Evolutionary conservation across 1,140 invertebrate genomes (phyloP).

Genomic region (Drosophila erecta): DNA sequence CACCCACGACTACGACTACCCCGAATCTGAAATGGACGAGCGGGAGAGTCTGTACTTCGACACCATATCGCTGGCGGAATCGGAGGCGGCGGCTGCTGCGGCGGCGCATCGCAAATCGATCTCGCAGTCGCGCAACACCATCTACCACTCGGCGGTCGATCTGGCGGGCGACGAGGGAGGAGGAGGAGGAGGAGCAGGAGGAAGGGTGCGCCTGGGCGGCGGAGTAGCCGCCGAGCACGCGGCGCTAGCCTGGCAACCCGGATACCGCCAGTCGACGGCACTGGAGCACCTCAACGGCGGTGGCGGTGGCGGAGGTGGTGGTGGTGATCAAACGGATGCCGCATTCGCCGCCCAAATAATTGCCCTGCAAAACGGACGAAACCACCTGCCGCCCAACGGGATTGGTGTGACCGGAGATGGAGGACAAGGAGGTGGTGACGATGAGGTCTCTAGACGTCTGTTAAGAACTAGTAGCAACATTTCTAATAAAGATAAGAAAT

Average conservation of each 20-base stretch:
- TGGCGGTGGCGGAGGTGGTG: background rate
- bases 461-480: constrained; percentile 82
- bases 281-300: constrained; percentile 68
- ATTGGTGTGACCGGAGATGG: constrained; percentile 44
- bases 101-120: constrained; percentile 81
- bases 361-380: constrained; percentile 74
- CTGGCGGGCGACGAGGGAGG: constrained; percentile 70
- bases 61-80: constrained; percentile 82
- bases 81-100: constrained; percentile 73
- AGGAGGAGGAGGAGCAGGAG: constrained; percentile 48
- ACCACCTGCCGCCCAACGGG: constrained; percentile 64
- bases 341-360: constrained; percentile 71
- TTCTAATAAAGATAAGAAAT: constrained; percentile 84
- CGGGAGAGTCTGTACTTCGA: constrained; percentile 83
- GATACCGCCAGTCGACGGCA: constrained; percentile 75
- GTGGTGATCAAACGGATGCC: constrained; percentile 66
- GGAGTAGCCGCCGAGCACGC: constrained; percentile 33
- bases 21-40: constrained; percentile 84
- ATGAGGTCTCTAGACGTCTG: constrained; percentile 84
- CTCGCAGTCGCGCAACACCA: constrained; percentile 82
- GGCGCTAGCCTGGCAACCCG: constrained; percentile 65
- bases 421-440: constrained; percentile 46
- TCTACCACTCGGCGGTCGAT: constrained; percentile 83
- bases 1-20: constrained; percentile 82
- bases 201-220: constrained; percentile 38